phyloP scores from a whole-genome alignment of 2,797 vertebrate species.

The Sphenodon punctatus region DNA sequence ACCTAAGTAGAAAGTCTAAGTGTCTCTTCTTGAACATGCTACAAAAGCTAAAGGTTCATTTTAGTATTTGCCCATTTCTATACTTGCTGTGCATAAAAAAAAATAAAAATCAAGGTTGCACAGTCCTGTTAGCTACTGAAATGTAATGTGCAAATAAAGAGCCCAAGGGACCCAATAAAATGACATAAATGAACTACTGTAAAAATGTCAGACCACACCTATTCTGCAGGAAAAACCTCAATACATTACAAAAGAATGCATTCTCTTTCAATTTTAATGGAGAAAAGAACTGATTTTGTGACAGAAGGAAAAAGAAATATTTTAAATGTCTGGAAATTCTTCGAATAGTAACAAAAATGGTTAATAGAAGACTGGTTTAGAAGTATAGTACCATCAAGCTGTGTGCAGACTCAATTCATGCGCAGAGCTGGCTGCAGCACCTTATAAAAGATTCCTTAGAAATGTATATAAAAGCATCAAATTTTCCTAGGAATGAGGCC shows the following conservation, averaged over 20 bases:
- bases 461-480: background rate
- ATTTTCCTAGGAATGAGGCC: background rate
- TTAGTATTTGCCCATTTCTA: constrained; percentile 54
- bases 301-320: constrained; percentile 25
- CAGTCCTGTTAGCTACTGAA: constrained; percentile 56
- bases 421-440: background rate
- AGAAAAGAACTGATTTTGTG: constrained; percentile 24
- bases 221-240: constrained; percentile 57
- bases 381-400: background rate
- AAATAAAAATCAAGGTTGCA: constrained; percentile 65
- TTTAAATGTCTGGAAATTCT: constrained; percentile 39
- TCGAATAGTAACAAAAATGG: constrained; percentile 14
- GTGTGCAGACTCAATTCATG: background rate
- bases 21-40: background rate
- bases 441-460: background rate
- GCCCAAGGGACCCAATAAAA: constrained; percentile 69
- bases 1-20: background rate
- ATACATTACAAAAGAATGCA: constrained; percentile 61
- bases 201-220: constrained; percentile 69
- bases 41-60: constrained; percentile 56
- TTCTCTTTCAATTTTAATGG: constrained; percentile 51
- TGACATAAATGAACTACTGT: constrained; percentile 64
- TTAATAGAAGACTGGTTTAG: background rate
- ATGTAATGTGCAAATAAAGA: constrained; percentile 65
- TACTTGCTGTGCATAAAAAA: constrained; percentile 41